Conservation (phyloP, 2,888 invertebrate genomes). For the Arge pagana region DNA sequence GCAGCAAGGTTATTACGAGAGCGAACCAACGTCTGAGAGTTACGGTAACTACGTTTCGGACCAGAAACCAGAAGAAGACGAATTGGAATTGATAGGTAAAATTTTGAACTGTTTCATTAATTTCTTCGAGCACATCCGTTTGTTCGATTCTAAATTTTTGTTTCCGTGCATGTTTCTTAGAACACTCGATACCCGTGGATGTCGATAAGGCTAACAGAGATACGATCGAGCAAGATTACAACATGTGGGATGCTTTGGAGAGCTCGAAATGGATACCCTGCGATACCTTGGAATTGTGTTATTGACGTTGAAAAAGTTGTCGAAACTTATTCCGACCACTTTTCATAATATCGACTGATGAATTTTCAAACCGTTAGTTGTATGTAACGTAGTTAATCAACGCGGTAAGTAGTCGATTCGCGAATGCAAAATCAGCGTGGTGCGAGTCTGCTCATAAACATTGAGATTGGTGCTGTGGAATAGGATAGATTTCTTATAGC, state of each 20-base stretch:
- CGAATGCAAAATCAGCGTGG: too few relatives aligned
- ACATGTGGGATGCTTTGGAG: slow-evolving; percentile 81
- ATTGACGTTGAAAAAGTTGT: slow-evolving; percentile 35
- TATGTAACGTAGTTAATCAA: too few relatives aligned
- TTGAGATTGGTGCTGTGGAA: too few relatives aligned
- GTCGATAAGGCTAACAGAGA: slow-evolving; percentile 79
- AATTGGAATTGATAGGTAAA: slow-evolving; percentile 75
- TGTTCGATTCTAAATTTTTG: background rate
- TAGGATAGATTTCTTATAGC: too few relatives aligned
- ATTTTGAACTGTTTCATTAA: slow-evolving; percentile 13
- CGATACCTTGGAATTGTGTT: slow-evolving; percentile 72
- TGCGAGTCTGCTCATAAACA: too few relatives aligned
- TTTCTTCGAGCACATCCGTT: background rate
- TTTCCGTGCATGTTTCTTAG: slow-evolving; percentile 57
- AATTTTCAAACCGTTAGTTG: too few relatives aligned
- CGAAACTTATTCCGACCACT: too few relatives aligned
- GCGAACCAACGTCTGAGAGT: slow-evolving; percentile 62
- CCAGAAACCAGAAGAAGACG: slow-evolving; percentile 63
- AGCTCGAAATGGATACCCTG: slow-evolving; percentile 83
- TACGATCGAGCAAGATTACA: slow-evolving; percentile 74
- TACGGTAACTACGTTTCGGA: slow-evolving; percentile 60
- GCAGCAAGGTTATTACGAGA: slow-evolving; percentile 72
- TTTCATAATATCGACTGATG: too few relatives aligned
- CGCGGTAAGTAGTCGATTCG: too few relatives aligned
- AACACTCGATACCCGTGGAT: slow-evolving; percentile 76